phyloP scores from a whole-genome alignment of 2,113 vertebrate genomes.

The Lonchura striata region DNA sequence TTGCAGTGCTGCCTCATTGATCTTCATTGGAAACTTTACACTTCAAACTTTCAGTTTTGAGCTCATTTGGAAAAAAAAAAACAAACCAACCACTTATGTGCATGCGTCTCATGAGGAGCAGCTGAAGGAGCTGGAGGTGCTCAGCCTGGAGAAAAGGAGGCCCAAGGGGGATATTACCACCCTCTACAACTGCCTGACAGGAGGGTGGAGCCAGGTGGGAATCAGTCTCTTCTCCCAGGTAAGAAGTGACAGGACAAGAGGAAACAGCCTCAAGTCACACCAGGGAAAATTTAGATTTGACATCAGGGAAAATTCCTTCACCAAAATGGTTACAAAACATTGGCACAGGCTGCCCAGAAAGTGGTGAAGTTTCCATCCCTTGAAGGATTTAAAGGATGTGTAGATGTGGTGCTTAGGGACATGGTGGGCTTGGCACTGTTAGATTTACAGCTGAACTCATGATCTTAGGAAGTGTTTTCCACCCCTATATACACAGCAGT shows the following conservation, averaged over 20 bases:
- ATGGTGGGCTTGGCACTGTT: neutral
- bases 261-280: rapidly evolving
- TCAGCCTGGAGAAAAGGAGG: neutral
- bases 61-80: neutral
- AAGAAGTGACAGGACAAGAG: neutral
- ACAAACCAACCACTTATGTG: rapidly evolving
- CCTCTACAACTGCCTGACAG: neutral
- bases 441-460: neutral
- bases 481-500: neutral
- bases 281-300: neutral
- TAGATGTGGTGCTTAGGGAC: neutral
- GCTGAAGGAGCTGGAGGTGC: neutral
- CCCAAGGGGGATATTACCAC: rapidly evolving
- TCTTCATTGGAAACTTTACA: neutral
- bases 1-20: neutral
- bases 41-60: neutral
- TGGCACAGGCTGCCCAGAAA: neutral
- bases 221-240: neutral
- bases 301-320: neutral
- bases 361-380: neutral
- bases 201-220: neutral
- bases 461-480: neutral
- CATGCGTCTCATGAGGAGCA: rapidly evolving
- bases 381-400: neutral
- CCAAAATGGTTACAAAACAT: neutral